A percentile compares a stretch with the other conserved stretches of the same genome.
These are phyloP conservation scores for Heteronetta atricapilla DNA, from an alignment of 2,113 vertebrate genomes.

Conservation along the genomic window DNA sequence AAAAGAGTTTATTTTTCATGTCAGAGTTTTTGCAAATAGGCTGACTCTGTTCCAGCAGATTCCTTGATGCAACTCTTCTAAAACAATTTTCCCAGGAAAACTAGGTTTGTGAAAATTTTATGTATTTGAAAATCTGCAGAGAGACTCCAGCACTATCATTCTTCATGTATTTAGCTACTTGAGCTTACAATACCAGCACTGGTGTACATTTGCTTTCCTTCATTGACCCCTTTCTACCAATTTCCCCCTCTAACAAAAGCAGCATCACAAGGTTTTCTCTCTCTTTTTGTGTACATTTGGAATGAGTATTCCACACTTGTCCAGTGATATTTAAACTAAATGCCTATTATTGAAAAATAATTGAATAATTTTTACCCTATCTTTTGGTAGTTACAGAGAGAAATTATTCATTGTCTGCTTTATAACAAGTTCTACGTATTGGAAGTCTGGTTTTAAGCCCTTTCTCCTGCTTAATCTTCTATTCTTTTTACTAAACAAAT, in stretches of 20 bases:
- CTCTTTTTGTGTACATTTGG: neutral
- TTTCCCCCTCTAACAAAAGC: neutral
- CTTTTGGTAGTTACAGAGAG: neutral
- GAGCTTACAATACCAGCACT: neutral
- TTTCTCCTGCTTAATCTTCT: neutral
- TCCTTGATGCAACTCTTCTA: neutral
- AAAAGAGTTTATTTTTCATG: constrained; percentile 33
- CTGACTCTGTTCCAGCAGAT: neutral
- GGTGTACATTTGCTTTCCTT: neutral
- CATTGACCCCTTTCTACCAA: neutral
- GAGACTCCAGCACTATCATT: neutral
- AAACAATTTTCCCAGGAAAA: neutral
- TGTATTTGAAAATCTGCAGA: neutral
- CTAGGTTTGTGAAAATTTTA: neutral
- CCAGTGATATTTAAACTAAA: neutral
- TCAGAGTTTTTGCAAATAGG: constrained; percentile 9
- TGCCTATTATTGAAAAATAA: neutral
- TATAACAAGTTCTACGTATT: neutral
- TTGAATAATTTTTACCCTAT: neutral
- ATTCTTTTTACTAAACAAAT: neutral
- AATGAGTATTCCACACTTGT: neutral
- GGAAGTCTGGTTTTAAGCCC: neutral
- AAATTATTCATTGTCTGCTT: neutral
- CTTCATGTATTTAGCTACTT: neutral
- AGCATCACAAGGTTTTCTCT: neutral